These are phyloP conservation scores for Setipinna tenuifilis DNA, from an alignment of 2,797 vertebrate species.

Conservation along the genomic window DNA sequence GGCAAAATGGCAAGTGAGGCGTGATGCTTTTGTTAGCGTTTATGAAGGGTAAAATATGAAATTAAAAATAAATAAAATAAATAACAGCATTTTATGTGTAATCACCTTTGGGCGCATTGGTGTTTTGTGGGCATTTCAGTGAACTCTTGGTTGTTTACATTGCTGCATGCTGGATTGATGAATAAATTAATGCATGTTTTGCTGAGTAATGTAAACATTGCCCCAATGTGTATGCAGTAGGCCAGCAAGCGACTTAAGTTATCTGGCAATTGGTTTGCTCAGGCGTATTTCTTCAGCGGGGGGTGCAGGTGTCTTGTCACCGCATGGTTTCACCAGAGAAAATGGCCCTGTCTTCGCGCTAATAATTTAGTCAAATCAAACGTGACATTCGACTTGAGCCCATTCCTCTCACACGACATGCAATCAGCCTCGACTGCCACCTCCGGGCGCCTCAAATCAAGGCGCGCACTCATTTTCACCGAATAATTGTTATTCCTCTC, in stretches of 20 bases:
- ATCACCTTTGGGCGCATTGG: neutral
- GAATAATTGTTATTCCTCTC: slow-evolving; percentile 34
- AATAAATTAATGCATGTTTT: slow-evolving; percentile 3
- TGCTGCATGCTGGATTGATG: neutral
- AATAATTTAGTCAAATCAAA: slow-evolving; percentile 74
- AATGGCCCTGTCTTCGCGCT: slow-evolving; percentile 68
- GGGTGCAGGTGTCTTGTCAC: slow-evolving; percentile 37
- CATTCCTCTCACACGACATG: slow-evolving; percentile 42
- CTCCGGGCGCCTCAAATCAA: slow-evolving; percentile 24
- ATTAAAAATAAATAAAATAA: neutral
- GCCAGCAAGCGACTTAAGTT: neutral
- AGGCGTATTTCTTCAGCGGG: slow-evolving; percentile 20
- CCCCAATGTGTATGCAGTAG: neutral
- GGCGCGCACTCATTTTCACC: slow-evolving; percentile 32
- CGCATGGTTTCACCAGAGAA: slow-evolving; percentile 63
- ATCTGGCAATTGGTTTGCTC: neutral
- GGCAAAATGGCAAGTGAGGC: slow-evolving; percentile 64
- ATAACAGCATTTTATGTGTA: neutral
- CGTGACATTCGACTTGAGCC: slow-evolving; percentile 67
- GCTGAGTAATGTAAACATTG: slow-evolving; percentile 17
- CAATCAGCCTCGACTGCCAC: slow-evolving; percentile 47
- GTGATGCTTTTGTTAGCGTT: slow-evolving; percentile 43
- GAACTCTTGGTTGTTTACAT: neutral
- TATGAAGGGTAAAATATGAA: neutral
- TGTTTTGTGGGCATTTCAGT: neutral